A percentile compares a stretch with the other conserved stretches of the same genome.
These are phyloP conservation scores for Scrobipalpa costella DNA, from an alignment of 2,888 invertebrate genomes.

Conservation along the genomic window DNA sequence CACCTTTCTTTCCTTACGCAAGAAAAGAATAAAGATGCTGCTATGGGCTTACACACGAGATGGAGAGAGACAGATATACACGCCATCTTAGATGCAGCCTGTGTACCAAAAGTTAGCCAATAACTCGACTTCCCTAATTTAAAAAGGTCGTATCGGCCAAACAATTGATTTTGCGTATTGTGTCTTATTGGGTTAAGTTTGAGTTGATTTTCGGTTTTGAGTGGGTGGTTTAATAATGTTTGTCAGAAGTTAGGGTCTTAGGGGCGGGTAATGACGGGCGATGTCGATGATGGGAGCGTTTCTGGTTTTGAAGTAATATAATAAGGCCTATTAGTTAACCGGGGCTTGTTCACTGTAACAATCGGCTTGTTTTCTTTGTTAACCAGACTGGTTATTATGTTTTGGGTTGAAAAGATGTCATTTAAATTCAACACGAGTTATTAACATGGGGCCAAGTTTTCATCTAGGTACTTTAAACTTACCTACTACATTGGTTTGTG, in stretches of 20 bases:
- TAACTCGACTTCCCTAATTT: conserved; percentile 55
- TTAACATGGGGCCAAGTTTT: neutral
- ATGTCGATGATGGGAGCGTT: conserved; percentile 53
- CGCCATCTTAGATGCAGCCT: conserved; percentile 79
- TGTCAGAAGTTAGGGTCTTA: conserved; percentile 52
- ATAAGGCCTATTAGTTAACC: conserved; percentile 54
- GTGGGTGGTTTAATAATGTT: conserved; percentile 67
- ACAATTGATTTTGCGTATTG: conserved; percentile 51
- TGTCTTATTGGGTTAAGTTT: conserved; percentile 45
- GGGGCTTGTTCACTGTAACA: conserved; percentile 47
- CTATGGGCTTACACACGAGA: conserved; percentile 39
- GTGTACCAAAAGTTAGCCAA: conserved; percentile 78
- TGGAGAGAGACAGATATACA: conserved; percentile 56
- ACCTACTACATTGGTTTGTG: too few species aligned
- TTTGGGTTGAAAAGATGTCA: neutral
- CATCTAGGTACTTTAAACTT: too few species aligned
- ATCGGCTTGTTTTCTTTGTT: conserved; percentile 22
- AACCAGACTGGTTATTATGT: conserved; percentile 1
- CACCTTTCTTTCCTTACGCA: conserved; percentile 69
- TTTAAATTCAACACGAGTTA: neutral
- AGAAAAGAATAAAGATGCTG: conserved; percentile 63
- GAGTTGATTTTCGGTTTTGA: conserved; percentile 41
- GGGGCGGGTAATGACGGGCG: conserved; percentile 64
- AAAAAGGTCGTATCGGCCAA: conserved; percentile 52
- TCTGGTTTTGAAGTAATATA: conserved; percentile 60